Conservation (phyloP, 2,888 invertebrate species). For the Taphrorychus bicolor region DNA sequence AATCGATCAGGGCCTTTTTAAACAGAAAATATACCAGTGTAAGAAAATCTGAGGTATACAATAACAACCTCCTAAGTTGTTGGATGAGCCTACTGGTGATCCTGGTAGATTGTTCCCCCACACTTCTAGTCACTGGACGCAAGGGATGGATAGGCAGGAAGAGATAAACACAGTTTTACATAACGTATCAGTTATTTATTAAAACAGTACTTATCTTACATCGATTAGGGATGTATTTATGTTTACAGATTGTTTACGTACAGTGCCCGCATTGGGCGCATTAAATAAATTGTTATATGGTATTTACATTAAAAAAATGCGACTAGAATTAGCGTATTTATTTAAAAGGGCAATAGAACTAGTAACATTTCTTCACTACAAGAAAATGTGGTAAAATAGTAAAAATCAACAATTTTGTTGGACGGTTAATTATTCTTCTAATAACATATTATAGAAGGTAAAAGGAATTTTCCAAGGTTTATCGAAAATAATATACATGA, state of each 20-base stretch:
- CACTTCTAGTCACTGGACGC: no score
- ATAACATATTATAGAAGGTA: no score
- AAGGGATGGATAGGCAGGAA: no score
- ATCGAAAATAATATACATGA: no score
- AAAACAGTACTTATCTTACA: conserved; percentile 56
- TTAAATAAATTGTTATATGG: neutral
- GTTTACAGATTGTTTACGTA: conserved; percentile 2
- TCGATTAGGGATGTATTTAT: conserved; percentile 57
- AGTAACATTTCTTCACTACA: neutral
- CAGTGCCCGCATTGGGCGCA: neutral
- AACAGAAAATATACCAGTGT: no score
- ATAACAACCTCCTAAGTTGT: no score
- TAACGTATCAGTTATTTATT: conserved; percentile 46
- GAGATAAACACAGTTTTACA: neutral
- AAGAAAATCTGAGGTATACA: no score
- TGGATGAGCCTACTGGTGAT: no score
- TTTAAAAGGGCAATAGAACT: conserved; percentile 1
- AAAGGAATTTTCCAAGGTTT: no score
- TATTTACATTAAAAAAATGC: conserved; percentile 11
- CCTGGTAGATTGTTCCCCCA: no score
- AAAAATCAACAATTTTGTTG: neutral
- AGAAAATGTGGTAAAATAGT: neutral
- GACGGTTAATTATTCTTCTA: no score
- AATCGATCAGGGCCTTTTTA: no score
- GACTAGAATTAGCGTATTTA: neutral